Evolutionary conservation across 2,888 invertebrate genomes (phyloP).

Genomic region (Drosophila silvestris): DNA sequence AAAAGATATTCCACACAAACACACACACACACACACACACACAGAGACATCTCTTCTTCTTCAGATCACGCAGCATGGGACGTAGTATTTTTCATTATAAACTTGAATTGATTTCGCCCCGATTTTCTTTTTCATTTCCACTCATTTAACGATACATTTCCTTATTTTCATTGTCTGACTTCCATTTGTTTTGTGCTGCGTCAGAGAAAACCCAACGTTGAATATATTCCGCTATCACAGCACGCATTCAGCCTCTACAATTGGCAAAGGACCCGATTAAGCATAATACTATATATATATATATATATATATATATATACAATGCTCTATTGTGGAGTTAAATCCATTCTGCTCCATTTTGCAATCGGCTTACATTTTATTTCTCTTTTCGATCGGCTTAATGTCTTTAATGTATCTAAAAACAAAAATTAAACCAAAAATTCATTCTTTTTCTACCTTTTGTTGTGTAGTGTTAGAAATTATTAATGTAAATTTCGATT

Average conservation of each 20-base stretch:
- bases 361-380: not conserved
- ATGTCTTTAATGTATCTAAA: no score
- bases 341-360: not conserved
- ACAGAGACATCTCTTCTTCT: constrained; percentile 8
- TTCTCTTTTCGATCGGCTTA: not conserved
- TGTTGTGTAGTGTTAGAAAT: not conserved
- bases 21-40: constrained; percentile 2
- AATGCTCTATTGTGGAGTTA: not conserved
- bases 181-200: constrained; percentile 31
- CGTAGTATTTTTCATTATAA: constrained; percentile 49
- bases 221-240: constrained; percentile 4
- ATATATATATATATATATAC: not conserved
- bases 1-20: constrained; percentile 21
- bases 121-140: constrained; percentile 33
- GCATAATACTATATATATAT: not conserved
- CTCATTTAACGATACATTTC: constrained; percentile 41
- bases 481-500: not conserved
- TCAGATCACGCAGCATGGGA: constrained; percentile 20
- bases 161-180: constrained; percentile 41
- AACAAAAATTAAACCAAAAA: not conserved
- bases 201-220: constrained; percentile 16
- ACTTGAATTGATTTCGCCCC: constrained; percentile 49
- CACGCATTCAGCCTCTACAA: not conserved
- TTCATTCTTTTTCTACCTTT: not conserved
- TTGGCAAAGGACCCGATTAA: not conserved